Conservation (phyloP, 2,797 vertebrate species). For the Dryobates pubescens region DNA sequence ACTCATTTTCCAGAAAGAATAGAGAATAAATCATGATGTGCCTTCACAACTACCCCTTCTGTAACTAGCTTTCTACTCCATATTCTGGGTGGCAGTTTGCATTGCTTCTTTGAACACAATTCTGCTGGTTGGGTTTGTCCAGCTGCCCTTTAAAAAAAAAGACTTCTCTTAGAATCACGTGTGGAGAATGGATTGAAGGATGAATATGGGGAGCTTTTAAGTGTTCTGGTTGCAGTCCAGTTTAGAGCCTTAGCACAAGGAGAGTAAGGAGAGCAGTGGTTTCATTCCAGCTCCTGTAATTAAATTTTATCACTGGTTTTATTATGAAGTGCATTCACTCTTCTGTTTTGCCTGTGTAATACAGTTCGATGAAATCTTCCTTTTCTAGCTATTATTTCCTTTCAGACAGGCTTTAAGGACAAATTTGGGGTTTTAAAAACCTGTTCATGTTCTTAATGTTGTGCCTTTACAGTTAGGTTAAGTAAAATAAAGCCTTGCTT, state of each 20-base stretch:
- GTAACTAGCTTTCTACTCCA: not conserved
- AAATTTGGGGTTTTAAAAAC: not conserved
- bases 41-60: not conserved
- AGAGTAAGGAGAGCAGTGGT: not conserved
- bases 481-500: not conserved
- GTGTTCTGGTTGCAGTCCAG: not conserved
- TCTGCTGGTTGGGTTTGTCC: not conserved
- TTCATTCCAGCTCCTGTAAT: conserved; percentile 16
- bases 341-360: not conserved
- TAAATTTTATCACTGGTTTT: not conserved
- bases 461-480: not conserved
- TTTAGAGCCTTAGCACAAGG: not conserved
- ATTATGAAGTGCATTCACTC: not conserved
- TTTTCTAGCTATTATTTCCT: conserved; percentile 2
- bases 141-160: not conserved
- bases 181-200: not conserved
- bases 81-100: not conserved
- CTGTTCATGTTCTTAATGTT: conserved; percentile 10
- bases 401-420: conserved; percentile 9
- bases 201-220: not conserved
- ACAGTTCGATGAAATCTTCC: not conserved
- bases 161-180: not conserved
- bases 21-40: not conserved
- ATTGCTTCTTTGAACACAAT: not conserved
- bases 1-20: not conserved